phyloP scores from a whole-genome alignment of 2,797 vertebrate genomes.

The Girardinus metallicus region DNA sequence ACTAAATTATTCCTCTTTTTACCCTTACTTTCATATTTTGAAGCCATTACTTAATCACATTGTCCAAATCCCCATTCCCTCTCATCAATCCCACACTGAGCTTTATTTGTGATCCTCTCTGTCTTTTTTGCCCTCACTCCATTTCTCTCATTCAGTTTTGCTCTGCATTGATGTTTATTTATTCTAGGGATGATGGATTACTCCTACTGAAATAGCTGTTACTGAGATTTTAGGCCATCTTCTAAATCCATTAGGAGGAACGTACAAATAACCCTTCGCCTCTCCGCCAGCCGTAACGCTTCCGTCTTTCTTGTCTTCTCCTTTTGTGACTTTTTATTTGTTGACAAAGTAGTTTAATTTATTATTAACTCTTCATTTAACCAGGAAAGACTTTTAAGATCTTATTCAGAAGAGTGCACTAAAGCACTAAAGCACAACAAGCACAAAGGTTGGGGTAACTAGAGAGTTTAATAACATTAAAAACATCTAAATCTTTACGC shows the following conservation, averaged over 20 bases:
- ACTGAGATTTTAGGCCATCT: slow-evolving; percentile 82
- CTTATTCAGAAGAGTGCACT: not conserved
- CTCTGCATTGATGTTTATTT: slow-evolving; percentile 73
- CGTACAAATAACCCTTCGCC: slow-evolving; percentile 74
- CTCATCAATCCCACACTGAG: slow-evolving; percentile 77
- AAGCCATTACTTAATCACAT: slow-evolving; percentile 81
- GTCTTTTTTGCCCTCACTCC: slow-evolving; percentile 64
- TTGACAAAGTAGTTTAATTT: slow-evolving; percentile 52
- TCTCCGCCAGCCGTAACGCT: slow-evolving; percentile 63
- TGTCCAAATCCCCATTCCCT: slow-evolving; percentile 81
- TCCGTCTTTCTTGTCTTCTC: slow-evolving; percentile 63
- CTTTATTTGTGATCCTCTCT: slow-evolving; percentile 74
- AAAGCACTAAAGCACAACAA: not conserved
- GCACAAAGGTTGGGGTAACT: not conserved
- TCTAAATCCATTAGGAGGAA: slow-evolving; percentile 78
- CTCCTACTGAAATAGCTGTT: slow-evolving; percentile 80
- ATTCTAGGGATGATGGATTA: slow-evolving; percentile 80
- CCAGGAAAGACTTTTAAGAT: not conserved
- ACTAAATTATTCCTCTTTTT: slow-evolving; percentile 68
- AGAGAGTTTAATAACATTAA: not conserved
- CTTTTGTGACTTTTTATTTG: slow-evolving; percentile 71
- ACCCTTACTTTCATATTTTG: slow-evolving; percentile 71
- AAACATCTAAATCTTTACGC: not conserved
- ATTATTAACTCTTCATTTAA: not conserved
- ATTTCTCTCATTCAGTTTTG: slow-evolving; percentile 62